phyloP scores from a whole-genome alignment of 1,140 invertebrate species.

The Panagrolaimus sp. region DNA sequence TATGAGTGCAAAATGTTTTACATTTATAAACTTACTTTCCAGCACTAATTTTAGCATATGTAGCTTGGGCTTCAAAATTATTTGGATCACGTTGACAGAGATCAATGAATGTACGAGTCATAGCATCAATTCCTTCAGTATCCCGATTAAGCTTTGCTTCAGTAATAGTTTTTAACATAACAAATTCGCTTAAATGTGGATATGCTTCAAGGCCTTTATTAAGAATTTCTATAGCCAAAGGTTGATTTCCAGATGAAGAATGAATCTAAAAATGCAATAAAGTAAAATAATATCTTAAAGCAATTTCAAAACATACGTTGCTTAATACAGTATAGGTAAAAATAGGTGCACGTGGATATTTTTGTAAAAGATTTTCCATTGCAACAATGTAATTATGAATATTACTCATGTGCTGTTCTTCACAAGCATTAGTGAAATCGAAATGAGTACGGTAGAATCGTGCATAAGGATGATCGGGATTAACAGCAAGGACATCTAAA shows the following conservation, averaged over 20 bases:
- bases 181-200: background rate
- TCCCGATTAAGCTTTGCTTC: background rate
- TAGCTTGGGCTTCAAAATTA: slow-evolving; percentile 5
- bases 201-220: background rate
- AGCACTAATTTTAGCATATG: slow-evolving; percentile 1
- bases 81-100: slow-evolving; percentile 9
- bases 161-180: slow-evolving; percentile 4
- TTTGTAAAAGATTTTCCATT: background rate
- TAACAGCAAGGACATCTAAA: background rate
- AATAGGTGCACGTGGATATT: background rate
- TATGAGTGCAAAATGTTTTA: background rate
- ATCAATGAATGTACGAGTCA: background rate
- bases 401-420: background rate
- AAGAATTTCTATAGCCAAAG: slow-evolving; percentile 3
- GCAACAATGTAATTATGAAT: slow-evolving; percentile 1
- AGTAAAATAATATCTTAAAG: background rate
- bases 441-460: slow-evolving; percentile 7
- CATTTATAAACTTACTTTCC: slow-evolving; percentile 7
- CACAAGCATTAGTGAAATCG: background rate
- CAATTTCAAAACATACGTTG: background rate
- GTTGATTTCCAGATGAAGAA: background rate
- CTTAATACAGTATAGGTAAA: slow-evolving; percentile 9
- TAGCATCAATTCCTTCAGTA: background rate
- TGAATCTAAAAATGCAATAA: background rate
- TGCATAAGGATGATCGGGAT: background rate